Percentiles rank a stretch among this genome's conserved stretches.
phyloP scores from a whole-genome alignment of 2,888 invertebrate genomes.

The Patella depressa region DNA sequence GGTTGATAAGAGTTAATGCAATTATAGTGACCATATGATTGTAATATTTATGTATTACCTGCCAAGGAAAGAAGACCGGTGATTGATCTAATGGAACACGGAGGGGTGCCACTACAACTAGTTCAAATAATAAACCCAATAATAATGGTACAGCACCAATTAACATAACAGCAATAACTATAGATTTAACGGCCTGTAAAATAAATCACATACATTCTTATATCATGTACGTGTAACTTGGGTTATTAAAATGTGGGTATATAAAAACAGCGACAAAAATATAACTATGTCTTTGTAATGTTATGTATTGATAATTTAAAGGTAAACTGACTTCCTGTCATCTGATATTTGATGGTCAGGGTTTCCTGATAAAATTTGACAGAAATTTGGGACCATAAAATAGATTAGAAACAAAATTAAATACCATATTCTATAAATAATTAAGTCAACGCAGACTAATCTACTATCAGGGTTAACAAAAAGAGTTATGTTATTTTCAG shows the following conservation, averaged over 20 bases:
- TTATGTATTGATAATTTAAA: too few relatives aligned
- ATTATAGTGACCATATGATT: neutral
- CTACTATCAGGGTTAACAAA: neutral
- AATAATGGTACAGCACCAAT: slow-evolving; percentile 90
- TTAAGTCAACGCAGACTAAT: too few relatives aligned
- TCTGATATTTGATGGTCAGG: too few relatives aligned
- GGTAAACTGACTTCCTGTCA: too few relatives aligned
- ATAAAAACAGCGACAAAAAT: too few relatives aligned
- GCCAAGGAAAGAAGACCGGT: slow-evolving; percentile 77
- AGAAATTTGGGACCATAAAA: too few relatives aligned
- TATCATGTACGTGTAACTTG: too few relatives aligned
- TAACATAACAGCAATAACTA: slow-evolving; percentile 79
- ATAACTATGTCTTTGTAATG: too few relatives aligned
- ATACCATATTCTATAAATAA: too few relatives aligned
- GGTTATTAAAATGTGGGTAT: too few relatives aligned
- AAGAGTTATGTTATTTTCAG: neutral
- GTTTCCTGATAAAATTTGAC: too few relatives aligned
- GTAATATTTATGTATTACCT: slow-evolving; percentile 64
- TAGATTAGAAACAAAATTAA: too few relatives aligned
- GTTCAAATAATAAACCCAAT: slow-evolving; percentile 91
- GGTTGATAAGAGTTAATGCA: neutral
- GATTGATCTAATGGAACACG: slow-evolving; percentile 93
- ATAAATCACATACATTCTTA: neutral
- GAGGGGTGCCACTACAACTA: slow-evolving; percentile 89
- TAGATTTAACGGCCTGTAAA: slow-evolving; percentile 80